Conservation (phyloP, 2,797 vertebrate genomes). For the Microctenopoma lineatum region DNA sequence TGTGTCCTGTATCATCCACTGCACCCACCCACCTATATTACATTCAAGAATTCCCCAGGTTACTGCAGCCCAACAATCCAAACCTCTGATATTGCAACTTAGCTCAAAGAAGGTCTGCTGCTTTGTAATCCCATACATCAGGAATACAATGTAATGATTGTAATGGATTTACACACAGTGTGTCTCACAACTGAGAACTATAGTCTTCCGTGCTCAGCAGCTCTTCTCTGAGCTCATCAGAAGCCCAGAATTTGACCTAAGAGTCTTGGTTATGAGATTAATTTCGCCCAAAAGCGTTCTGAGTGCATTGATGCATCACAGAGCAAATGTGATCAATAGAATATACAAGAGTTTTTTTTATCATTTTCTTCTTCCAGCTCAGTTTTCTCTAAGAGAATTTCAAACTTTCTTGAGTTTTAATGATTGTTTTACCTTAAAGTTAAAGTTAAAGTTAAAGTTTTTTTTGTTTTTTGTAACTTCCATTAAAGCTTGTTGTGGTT, state of each 20-base stretch:
- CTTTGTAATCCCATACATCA: conserved; percentile 60
- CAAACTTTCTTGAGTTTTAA: conserved; percentile 13
- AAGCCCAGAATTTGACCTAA: conserved; percentile 34
- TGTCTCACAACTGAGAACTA: conserved; percentile 42
- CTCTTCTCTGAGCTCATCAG: conserved; percentile 17
- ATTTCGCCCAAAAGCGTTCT: conserved; percentile 63
- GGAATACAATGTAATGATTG: conserved; percentile 56
- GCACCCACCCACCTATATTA: conserved; percentile 36
- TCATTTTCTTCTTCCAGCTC: background rate
- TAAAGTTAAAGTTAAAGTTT: background rate
- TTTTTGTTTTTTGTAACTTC: background rate
- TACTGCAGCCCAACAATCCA: conserved; percentile 42
- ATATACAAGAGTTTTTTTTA: background rate
- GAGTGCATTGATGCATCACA: conserved; percentile 20
- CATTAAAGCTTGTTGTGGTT: background rate
- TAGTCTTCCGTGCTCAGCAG: conserved; percentile 6
- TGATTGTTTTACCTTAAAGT: background rate
- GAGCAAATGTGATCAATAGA: conserved; percentile 16
- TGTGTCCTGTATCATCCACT: conserved; percentile 31
- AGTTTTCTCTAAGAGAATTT: background rate
- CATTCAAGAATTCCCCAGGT: conserved; percentile 50
- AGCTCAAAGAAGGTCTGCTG: conserved; percentile 49
- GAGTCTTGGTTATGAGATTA: conserved; percentile 52
- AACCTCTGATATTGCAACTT: conserved; percentile 31
- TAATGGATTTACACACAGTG: conserved; percentile 49